phyloP scores from a whole-genome alignment of 2,888 invertebrate species.

The Rhingia rostrata region DNA sequence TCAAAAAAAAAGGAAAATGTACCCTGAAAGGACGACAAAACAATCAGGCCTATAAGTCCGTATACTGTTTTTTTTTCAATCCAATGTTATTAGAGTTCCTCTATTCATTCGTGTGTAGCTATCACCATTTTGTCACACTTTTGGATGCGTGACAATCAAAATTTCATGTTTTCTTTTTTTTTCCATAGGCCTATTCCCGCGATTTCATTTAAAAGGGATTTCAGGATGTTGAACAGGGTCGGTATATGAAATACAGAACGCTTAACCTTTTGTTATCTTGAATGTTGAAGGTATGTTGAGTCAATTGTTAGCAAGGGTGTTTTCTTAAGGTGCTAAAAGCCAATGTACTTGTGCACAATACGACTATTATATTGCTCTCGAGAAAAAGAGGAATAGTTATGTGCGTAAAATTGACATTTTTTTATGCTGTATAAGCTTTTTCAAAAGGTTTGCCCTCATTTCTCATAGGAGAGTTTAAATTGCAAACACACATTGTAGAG shows the following conservation, averaged over 20 bases:
- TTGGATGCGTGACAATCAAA: slow-evolving; percentile 57
- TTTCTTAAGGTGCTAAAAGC: slow-evolving; percentile 31
- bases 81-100: not conserved
- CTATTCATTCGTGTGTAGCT: slow-evolving; percentile 14
- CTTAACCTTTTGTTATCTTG: slow-evolving; percentile 50
- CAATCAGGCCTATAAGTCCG: not conserved
- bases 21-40: slow-evolving; percentile 6
- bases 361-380: slow-evolving; percentile 5
- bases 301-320: slow-evolving; percentile 38
- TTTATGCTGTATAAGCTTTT: not conserved
- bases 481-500: not conserved
- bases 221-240: not conserved
- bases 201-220: no score
- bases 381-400: not conserved
- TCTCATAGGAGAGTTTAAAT: not conserved
- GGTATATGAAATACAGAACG: not conserved
- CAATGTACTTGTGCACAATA: slow-evolving; percentile 10
- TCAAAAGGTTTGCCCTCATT: not conserved
- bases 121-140: slow-evolving; percentile 50
- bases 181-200: no score
- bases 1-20: not conserved
- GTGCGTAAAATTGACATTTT: not conserved
- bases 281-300: slow-evolving; percentile 20
- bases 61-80: not conserved
- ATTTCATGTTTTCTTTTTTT: slow-evolving; percentile 47